phyloP scores from a whole-genome alignment of 2,888 invertebrate genomes.

The Thereva unica region DNA sequence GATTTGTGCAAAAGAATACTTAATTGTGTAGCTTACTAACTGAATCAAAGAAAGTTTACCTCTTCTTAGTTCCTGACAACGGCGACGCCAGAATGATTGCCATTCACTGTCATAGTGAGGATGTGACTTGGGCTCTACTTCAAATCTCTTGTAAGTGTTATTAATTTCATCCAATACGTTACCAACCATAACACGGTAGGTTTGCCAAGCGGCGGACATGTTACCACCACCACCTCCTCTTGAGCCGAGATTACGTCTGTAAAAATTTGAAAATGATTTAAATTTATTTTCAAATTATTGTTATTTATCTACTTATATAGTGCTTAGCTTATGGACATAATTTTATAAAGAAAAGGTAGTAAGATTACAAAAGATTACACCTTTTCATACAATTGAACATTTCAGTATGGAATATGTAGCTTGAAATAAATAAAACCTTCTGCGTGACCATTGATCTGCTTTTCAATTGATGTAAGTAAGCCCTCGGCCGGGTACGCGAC shows the following conservation, averaged over 20 bases:
- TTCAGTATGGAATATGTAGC: too few relatives aligned
- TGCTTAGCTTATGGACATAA: too few relatives aligned
- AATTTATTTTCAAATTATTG: too few relatives aligned
- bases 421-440: too few relatives aligned
- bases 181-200: slow-evolving; percentile 21
- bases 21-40: background rate
- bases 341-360: too few relatives aligned
- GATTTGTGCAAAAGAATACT: background rate
- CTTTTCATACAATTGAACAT: too few relatives aligned
- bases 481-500: too few relatives aligned
- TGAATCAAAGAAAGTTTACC: slow-evolving; percentile 26
- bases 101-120: slow-evolving; percentile 35
- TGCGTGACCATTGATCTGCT: too few relatives aligned
- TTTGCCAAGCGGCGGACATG: background rate
- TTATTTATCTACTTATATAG: too few relatives aligned
- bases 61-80: slow-evolving; percentile 29
- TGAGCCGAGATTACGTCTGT: background rate
- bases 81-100: slow-evolving; percentile 30
- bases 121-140: slow-evolving; percentile 30
- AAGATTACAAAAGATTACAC: too few relatives aligned
- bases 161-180: slow-evolving; percentile 30
- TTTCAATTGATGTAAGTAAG: too few relatives aligned
- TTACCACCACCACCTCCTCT: slow-evolving; percentile 12
- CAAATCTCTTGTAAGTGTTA: slow-evolving; percentile 29
- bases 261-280: too few relatives aligned